Base-by-base conservation (phyloP, 2,113 vertebrate species). In the Pseudorasbora parva region DNA sequence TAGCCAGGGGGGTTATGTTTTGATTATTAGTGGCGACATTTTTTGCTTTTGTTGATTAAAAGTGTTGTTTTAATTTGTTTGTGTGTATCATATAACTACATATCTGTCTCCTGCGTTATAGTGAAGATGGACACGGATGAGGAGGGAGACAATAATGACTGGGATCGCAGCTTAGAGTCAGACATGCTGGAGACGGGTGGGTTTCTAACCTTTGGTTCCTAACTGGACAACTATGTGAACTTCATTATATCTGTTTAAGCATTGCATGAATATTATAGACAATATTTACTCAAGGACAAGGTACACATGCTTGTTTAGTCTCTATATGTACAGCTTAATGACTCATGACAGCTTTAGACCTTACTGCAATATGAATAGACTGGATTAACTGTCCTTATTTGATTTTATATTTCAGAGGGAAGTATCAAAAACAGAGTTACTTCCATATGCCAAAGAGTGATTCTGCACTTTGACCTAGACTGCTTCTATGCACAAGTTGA, bases 401-500 rank as follows among this genome's bases (percentile, higher is more conserved):
- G 7, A n/a, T 8, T 59, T 62, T 7, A 49, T 0, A 14, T 84
- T 84, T 76, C 49, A 86, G 87, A 33, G 21, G 15, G 21, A 73
- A 27, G 43, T 27, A 25, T n/a, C 49, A 23, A 2, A 68, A 43
- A 14, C 6, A 27, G n/a, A 10, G 0, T 47, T 57, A 19, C 56
- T 17, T 45, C 37, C 41, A 15, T 12, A 1, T 30, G 73, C 0
- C 84, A 87, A 27, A 92, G 93, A 88, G 93, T 97, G 69, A 92
- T 98, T 60, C 82, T 96, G 5, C 96, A 98, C 59, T 83, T 98
- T 72, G 97, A 98, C 88, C 81, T 98, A 91, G 97, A 98, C 84
- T 98, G 97, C 84, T 97, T 96, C 90, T 98, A 98, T 4, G 96
- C 97, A 0, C 96, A 98, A 90, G 96, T 98, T 69, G 97, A 98